Evolutionary conservation across 1,140 invertebrate genomes (phyloP).

Genomic region (Caerostris darwini): DNA sequence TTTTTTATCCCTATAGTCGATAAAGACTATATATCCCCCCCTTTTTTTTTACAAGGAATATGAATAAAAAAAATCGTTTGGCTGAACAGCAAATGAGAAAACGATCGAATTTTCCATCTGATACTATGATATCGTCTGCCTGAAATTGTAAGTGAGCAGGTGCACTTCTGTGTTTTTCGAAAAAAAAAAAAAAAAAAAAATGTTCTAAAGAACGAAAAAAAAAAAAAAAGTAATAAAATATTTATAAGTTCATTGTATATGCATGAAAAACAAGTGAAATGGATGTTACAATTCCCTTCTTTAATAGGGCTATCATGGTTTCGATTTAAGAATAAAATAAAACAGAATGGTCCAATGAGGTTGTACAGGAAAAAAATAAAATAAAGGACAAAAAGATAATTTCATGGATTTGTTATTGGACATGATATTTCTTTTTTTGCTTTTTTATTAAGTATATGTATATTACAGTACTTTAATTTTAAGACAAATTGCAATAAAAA

Average conservation of each 20-base stretch:
- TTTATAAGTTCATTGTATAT: slow-evolving; percentile 9
- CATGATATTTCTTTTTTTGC: too few species aligned
- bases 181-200: neutral
- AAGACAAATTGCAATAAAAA: too few species aligned
- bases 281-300: neutral
- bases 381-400: neutral
- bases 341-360: neutral
- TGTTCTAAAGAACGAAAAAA: neutral
- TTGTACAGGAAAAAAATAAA: neutral
- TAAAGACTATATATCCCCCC: too few species aligned
- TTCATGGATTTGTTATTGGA: too few species aligned
- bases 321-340: neutral
- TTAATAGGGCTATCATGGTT: slow-evolving; percentile 5
- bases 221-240: neutral
- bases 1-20: neutral
- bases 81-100: neutral
- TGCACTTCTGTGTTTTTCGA: neutral
- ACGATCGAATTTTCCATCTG: slow-evolving; percentile 8
- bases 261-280: neutral
- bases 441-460: too few species aligned
- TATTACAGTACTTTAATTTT: too few species aligned
- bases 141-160: neutral
- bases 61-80: neutral
- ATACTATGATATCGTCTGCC: neutral
- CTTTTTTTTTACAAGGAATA: neutral